A percentile compares a stretch with the other conserved stretches of the same genome.
These are phyloP conservation scores for Leptosomus discolor DNA, from an alignment of 2,113 vertebrate genomes.

Conservation along the genomic window DNA sequence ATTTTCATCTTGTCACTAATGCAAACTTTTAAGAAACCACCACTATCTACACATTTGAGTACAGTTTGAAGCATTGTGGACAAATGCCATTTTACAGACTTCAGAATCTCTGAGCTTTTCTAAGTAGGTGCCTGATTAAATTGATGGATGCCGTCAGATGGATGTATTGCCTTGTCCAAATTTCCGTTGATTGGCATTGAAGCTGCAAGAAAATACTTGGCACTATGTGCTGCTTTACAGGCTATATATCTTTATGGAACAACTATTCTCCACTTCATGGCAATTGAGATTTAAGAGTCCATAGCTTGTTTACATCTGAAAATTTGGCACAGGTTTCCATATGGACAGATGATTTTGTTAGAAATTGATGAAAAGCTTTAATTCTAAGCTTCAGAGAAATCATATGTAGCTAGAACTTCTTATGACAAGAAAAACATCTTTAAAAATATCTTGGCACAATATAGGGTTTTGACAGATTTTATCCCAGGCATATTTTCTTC, in stretches of 20 bases:
- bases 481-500: neutral
- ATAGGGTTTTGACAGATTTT: neutral
- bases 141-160: neutral
- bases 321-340: neutral
- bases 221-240: neutral
- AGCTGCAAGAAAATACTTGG: neutral
- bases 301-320: neutral
- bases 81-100: neutral
- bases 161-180: neutral
- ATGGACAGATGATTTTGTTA: neutral
- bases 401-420: neutral
- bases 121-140: neutral
- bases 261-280: neutral
- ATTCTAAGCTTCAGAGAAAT: neutral
- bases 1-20: neutral
- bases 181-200: neutral
- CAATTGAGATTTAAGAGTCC: neutral
- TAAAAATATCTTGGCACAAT: neutral
- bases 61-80: neutral
- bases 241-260: neutral
- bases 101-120: neutral
- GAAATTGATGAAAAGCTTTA: neutral
- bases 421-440: neutral
- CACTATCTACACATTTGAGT: neutral
- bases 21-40: neutral